Evolutionary conservation across 1,140 invertebrate genomes (phyloP).

Genomic region (Drosophila bocqueti): DNA sequence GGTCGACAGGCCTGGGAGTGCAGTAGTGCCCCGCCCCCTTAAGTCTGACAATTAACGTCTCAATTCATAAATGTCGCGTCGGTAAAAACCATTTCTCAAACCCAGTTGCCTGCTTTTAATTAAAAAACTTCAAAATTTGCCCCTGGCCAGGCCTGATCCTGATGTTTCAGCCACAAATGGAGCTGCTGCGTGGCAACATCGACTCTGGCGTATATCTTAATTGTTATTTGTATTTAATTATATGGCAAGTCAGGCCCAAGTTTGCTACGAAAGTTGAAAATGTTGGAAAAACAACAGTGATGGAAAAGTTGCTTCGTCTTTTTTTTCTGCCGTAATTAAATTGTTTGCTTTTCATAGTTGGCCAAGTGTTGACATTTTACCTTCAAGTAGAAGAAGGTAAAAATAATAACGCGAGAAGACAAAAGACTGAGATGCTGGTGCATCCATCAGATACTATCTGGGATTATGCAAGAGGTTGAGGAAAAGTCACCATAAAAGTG

Average conservation of each 20-base stretch:
- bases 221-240: constrained; percentile 76
- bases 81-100: constrained; percentile 36
- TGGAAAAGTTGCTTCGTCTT: constrained; percentile 28
- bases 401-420: constrained; percentile 13
- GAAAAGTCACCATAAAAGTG: constrained; percentile 24
- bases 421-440: constrained; percentile 14
- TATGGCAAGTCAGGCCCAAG: constrained; percentile 40
- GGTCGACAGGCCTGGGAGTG: constrained; percentile 39
- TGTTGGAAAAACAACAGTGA: constrained; percentile 34
- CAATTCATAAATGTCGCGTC: constrained; percentile 68
- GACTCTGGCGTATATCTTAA: constrained; percentile 49
- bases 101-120: constrained; percentile 55
- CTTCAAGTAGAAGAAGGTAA: constrained; percentile 7
- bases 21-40: constrained; percentile 6
- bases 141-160: constrained; percentile 24
- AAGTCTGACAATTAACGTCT: constrained; percentile 65
- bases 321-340: constrained; percentile 53
- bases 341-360: constrained; percentile 58
- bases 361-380: constrained; percentile 35
- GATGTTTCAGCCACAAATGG: constrained; percentile 35
- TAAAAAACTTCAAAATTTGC: constrained; percentile 63
- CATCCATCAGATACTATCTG: constrained; percentile 28
- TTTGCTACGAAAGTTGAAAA: constrained; percentile 47
- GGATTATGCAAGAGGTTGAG: constrained; percentile 28
- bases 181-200: constrained; percentile 17